Evolutionary conservation across 2,113 vertebrate genomes (phyloP).

Genomic region (Ahaetulla prasina): DNA sequence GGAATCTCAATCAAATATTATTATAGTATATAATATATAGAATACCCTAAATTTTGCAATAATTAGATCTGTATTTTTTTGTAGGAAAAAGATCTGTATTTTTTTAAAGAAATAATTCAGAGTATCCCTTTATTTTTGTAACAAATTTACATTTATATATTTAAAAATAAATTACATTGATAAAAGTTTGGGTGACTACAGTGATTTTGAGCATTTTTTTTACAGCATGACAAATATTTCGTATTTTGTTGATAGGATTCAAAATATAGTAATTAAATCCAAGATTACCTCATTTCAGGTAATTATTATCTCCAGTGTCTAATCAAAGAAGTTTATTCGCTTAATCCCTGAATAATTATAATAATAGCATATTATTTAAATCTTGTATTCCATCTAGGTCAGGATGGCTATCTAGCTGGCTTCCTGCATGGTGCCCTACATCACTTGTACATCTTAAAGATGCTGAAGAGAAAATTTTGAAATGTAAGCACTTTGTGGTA

Average conservation of each 20-base stretch:
- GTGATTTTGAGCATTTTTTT: neutral
- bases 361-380: neutral
- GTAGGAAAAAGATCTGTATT: neutral
- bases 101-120: neutral
- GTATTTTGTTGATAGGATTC: neutral
- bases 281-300: neutral
- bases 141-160: neutral
- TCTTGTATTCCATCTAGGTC: constrained; percentile 70
- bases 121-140: neutral
- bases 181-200: neutral
- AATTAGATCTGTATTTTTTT: neutral
- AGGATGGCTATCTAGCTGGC: constrained; percentile 86
- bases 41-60: neutral
- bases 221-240: neutral
- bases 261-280: neutral
- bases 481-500: constrained; percentile 74
- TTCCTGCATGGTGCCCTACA: constrained; percentile 92
- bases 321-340: neutral
- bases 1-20: neutral
- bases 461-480: constrained; percentile 89
- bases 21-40: neutral
- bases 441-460: constrained; percentile 83
- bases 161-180: neutral
- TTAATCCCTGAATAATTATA: neutral
- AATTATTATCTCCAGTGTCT: neutral